A percentile compares a stretch with the other conserved stretches of the same genome.
These are phyloP conservation scores for Aptenodytes patagonicus DNA, from an alignment of 2,113 vertebrate genomes.

Conservation along the genomic window DNA sequence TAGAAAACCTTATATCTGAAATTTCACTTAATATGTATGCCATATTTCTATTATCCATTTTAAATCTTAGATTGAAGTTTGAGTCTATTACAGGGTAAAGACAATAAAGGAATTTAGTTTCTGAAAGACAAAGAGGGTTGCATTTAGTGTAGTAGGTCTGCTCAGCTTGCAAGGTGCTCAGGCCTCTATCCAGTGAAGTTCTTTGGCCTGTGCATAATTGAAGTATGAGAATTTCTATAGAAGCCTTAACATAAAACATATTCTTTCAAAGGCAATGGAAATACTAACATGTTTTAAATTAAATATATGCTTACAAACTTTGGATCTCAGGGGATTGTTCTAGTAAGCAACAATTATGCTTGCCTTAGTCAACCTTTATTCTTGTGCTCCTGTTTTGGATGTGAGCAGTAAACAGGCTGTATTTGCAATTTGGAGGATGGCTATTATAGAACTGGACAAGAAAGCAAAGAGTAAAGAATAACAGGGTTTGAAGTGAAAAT, in stretches of 20 bases:
- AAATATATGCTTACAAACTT: background rate
- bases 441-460: background rate
- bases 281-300: background rate
- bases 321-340: background rate
- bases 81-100: background rate
- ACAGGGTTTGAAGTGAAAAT: constrained; percentile 12
- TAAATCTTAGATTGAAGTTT: background rate
- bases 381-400: background rate
- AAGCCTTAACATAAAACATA: background rate
- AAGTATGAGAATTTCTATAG: background rate
- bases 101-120: background rate
- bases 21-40: constrained; percentile 16
- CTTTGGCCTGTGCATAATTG: background rate
- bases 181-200: background rate
- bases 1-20: constrained; percentile 23
- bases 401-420: background rate
- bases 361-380: background rate
- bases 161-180: background rate
- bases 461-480: background rate
- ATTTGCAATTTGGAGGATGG: background rate
- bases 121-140: background rate
- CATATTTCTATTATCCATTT: background rate
- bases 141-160: background rate
- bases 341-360: background rate
- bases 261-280: background rate